Evolutionary conservation across 2,888 invertebrate species (phyloP), one percentile per base, ranked within the genome.

Genomic region (Alitta virens): DNA sequence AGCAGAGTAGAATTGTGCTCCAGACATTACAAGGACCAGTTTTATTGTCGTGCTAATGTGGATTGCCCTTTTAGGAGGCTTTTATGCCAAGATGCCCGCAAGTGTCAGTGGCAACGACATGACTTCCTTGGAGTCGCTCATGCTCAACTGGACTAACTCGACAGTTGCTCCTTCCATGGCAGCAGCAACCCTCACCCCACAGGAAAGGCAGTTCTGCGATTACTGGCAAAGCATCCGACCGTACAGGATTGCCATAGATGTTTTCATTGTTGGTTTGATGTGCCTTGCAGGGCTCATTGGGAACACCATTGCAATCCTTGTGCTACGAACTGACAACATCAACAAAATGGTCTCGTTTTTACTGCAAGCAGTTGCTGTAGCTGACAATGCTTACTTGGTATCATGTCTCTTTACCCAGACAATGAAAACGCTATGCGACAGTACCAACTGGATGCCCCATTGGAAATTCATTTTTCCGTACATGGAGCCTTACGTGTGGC

Each of bases 251-350:
- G 40, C 60, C 14, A 40, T 66, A 12, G 65, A 68, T 33, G 51
- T 65, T 14, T 38, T 62, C 23, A 49, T 68, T 23, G 57, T 68
- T 1, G 63, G 62, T 14, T 16, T 62, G 24, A 46, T 68, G 49
- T 68, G 68, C 40, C 83, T 86, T 68, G 83, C 89, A 66, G 89
- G 89, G 65, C 84, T 88, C 60, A 78, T 88, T 60, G 89, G 89
- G 56, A 90, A 89, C 72, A 73, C 75, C 26, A 76, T 84, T 23
- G 83, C 84, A 40, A 83, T 85, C 56, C 78, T 84, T 33, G 84
- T 85, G 56, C 80, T 85, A 62, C 83, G 84, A 2, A 73, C 84
- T 68, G 70, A 70, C 56, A 84, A 86, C 71, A 85, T 54, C 26
- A 65, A 64, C 57, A 56, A 42, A 7, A 65, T 56, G 33, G 61